Evolutionary conservation across 2,888 invertebrate genomes (phyloP), one percentile per base, ranked within the genome.

Genomic region (Cryptophagus acutangulus): DNA sequence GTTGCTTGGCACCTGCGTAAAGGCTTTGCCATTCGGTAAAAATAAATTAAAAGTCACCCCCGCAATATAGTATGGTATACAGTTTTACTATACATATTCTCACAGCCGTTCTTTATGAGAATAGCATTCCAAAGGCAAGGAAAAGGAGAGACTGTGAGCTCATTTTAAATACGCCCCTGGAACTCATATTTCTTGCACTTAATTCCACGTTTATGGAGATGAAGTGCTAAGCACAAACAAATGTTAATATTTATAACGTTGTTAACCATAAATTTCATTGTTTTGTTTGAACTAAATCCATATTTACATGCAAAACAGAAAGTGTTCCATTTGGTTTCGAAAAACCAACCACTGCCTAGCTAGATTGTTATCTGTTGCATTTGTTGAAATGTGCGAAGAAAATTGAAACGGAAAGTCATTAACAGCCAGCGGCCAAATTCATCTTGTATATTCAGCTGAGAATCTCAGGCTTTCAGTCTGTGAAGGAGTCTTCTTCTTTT

Each of bases 21-120:
- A 13, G 26, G 46, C 41, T 38, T 37, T 36, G 43, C 41, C 44
- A 43, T 46, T 47, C 47, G 50, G 46, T 51, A 53, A 55, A 59
- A 55, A 57, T 57, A 57, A 61, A 59, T 61, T 59, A 59, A 61
- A 59, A 57, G 54, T 54, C 53, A 50, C 54, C 51, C 55, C 50
- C 46, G 24, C 31, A 31, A 12, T 13, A 8, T 3, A n/a, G n/a
- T 16, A 15, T 16, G 16, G 16, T n/a, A n/a, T n/a, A 31, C 26
- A 31, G 14, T 8, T 16, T 31, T 12, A 13, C 3, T 15, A 8
- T 31, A 31, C 14, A 15, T 6, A 14, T 3, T 31, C 12, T 15
- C 31, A 16, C 9, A 26, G 14, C 3, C 31, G 3, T 31, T 28
- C 5, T 9, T 20, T 20, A 20, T 5, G 5, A 28, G 28, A 28